Percentiles rank a stretch among this genome's conserved stretches.
phyloP scores from a whole-genome alignment of 2,113 vertebrate genomes.

The Lophotis ruficrista region DNA sequence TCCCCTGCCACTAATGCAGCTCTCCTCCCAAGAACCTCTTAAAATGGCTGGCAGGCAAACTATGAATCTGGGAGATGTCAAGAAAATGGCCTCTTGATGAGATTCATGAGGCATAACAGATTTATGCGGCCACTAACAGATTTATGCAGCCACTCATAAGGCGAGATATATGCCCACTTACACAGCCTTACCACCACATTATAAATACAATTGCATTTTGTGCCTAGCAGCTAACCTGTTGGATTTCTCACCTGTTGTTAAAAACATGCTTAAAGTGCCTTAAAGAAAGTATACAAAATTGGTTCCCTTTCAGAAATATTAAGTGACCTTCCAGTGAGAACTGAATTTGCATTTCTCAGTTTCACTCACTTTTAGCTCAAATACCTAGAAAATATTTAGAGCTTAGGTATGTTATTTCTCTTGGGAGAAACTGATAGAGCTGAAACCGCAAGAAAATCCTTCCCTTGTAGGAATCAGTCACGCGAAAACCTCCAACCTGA shows the following conservation, averaged over 20 bases:
- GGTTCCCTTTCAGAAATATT: neutral
- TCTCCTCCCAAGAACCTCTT: neutral
- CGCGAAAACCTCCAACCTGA: neutral
- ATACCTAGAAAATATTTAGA: constrained; percentile 7
- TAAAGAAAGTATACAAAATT: neutral
- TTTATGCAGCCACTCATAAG: neutral
- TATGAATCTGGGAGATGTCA: neutral
- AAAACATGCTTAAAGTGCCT: neutral
- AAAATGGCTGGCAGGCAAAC: neutral
- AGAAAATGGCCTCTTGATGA: neutral
- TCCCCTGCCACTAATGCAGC: neutral
- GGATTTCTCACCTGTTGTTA: neutral
- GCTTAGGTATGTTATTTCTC: neutral
- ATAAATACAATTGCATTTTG: neutral
- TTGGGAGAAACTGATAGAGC: neutral
- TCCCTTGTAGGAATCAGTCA: neutral
- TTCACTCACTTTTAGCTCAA: neutral
- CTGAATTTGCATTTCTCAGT: neutral
- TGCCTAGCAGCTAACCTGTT: neutral
- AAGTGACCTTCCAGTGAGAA: neutral
- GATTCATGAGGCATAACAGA: neutral
- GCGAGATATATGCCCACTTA: neutral
- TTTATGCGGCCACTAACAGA: neutral
- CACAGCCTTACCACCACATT: neutral
- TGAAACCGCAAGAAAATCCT: neutral